Evolutionary conservation across 2,888 invertebrate genomes (phyloP).

Genomic region (Sinohyriopsis cumingii): DNA sequence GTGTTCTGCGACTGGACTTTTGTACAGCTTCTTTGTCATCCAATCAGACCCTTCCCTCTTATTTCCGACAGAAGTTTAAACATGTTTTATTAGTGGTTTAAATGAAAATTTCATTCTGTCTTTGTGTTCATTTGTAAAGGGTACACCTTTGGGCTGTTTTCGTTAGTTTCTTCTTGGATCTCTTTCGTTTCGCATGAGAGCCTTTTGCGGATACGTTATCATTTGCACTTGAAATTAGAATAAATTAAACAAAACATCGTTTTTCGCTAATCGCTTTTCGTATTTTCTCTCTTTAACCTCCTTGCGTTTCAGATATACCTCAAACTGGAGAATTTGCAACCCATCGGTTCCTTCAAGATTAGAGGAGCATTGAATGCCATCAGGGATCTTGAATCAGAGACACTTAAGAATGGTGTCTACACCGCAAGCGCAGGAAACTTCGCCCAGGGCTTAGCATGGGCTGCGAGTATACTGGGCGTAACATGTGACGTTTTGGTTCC

Average conservation of each 20-base stretch:
- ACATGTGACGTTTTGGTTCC: constrained; percentile 61
- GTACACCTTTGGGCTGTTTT: no score
- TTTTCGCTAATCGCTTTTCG: constrained; percentile 3
- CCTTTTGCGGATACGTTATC: no score
- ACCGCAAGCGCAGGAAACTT: constrained; percentile 69
- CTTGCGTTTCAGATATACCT: constrained; percentile 57
- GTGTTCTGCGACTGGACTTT: no score
- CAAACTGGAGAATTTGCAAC: constrained; percentile 67
- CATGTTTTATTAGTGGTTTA: no score
- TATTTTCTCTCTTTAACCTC: constrained; percentile 6
- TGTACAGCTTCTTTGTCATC: no score
- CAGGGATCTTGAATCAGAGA: constrained; percentile 30
- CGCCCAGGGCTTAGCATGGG: constrained; percentile 64
- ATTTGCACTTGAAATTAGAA: no score
- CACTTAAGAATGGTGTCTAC: constrained; percentile 54
- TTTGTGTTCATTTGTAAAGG: no score
- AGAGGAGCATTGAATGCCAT: constrained; percentile 65
- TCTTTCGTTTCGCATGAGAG: no score
- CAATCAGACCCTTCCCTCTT: no score
- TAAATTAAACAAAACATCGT: background rate
- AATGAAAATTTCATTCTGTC: no score
- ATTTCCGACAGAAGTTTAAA: no score
- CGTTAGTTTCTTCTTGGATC: no score
- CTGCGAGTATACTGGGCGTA: constrained; percentile 40
- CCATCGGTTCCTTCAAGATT: constrained; percentile 67